Evolutionary conservation across 2,113 vertebrate genomes (phyloP).

Genomic region (Montifringilla adamsi): DNA sequence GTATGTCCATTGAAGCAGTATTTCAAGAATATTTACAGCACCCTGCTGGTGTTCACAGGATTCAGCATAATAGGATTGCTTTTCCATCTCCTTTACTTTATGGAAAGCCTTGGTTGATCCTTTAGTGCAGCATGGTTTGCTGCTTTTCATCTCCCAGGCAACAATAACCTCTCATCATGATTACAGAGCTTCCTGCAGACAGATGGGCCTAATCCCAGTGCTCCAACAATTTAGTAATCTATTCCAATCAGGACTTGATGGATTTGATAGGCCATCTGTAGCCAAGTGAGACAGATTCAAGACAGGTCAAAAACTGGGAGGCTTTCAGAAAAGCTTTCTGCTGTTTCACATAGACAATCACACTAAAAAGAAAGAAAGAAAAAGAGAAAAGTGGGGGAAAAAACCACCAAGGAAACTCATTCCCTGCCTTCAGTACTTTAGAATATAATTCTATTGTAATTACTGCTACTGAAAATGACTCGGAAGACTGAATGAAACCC

Average conservation of each 20-base stretch:
- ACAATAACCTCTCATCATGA: slow-evolving; percentile 64
- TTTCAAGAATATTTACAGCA: not conserved
- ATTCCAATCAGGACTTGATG: slow-evolving; percentile 67
- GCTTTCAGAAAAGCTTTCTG: slow-evolving; percentile 23
- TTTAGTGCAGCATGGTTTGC: slow-evolving; percentile 1
- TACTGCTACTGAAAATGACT: not conserved
- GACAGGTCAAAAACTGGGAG: slow-evolving; percentile 16
- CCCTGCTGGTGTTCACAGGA: not conserved
- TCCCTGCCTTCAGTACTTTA: not conserved
- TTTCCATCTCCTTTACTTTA: slow-evolving; percentile 49
- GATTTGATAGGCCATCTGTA: slow-evolving; percentile 69
- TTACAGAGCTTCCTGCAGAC: slow-evolving; percentile 63
- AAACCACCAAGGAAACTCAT: not conserved
- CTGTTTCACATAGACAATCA: not conserved
- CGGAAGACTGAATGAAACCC: not conserved
- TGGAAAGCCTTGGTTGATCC: slow-evolving; percentile 41
- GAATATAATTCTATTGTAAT: not conserved
- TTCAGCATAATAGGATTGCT: slow-evolving; percentile 19
- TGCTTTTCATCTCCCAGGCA: slow-evolving; percentile 49
- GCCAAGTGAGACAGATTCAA: slow-evolving; percentile 51
- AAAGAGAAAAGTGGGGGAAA: rapidly evolving
- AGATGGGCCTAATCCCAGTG: slow-evolving; percentile 57
- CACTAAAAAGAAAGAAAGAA: not conserved
- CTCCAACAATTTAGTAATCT: slow-evolving; percentile 70
- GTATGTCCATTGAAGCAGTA: not conserved